A percentile compares a stretch with the other conserved stretches of the same genome.
Conservation (phyloP, 2,113 vertebrate species). For the Atrichornis clamosus region DNA sequence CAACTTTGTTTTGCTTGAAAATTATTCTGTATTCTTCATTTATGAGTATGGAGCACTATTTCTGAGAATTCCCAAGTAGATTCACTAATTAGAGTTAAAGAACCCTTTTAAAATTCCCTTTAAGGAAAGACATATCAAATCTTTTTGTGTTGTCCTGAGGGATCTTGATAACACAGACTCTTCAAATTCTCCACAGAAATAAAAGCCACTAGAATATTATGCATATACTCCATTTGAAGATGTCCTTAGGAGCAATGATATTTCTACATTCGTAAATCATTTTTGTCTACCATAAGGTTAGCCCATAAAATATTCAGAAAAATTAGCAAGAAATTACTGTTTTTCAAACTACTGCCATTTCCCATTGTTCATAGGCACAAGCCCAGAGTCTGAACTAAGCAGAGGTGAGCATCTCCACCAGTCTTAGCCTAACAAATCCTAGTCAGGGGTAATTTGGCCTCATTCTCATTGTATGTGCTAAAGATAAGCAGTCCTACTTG, state of each 20-base stretch:
- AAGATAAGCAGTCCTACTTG: background rate
- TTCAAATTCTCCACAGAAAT: constrained; percentile 27
- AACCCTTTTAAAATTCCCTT: constrained; percentile 51
- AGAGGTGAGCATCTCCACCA: background rate
- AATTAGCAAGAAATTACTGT: background rate
- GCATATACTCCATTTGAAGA: constrained; percentile 3
- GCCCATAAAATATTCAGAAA: constrained; percentile 27
- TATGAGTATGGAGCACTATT: background rate
- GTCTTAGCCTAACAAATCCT: background rate
- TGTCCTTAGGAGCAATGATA: background rate
- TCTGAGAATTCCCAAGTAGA: constrained; percentile 40
- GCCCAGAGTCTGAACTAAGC: background rate
- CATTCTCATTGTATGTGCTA: background rate
- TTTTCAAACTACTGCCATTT: background rate
- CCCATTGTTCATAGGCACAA: background rate
- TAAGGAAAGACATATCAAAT: constrained; percentile 35
- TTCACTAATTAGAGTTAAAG: constrained; percentile 46
- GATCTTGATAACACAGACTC: constrained; percentile 46
- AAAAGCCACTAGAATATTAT: constrained; percentile 18
- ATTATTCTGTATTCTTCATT: background rate
- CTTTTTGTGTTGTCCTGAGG: constrained; percentile 19
- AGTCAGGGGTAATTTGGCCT: background rate
- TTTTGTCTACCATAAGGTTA: background rate
- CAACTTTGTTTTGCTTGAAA: background rate
- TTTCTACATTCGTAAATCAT: constrained; percentile 1